Evolutionary conservation across 92 coral and sea anemone genomes (phyloP).

Genomic region (Plumapathes pennacea): DNA sequence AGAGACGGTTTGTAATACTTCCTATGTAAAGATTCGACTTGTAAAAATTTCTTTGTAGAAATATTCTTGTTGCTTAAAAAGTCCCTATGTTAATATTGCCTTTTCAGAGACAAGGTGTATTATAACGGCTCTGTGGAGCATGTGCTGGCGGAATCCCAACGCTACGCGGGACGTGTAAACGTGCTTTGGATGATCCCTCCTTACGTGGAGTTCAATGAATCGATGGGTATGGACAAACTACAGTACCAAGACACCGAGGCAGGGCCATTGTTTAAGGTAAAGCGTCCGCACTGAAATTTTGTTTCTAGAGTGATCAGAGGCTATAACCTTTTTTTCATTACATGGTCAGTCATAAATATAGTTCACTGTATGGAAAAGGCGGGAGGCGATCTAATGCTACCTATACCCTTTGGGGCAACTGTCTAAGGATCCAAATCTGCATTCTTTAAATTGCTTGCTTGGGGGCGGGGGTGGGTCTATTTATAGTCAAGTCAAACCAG

Average conservation of each 20-base stretch:
- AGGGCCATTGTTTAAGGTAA: conserved; percentile 76
- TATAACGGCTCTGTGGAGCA: conserved; percentile 77
- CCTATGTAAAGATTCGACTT: neutral
- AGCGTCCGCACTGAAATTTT: too few relatives aligned
- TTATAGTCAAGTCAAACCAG: too few relatives aligned
- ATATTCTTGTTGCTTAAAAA: neutral
- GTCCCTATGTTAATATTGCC: neutral
- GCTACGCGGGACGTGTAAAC: conserved; percentile 62
- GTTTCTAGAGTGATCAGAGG: too few relatives aligned
- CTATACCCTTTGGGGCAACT: too few relatives aligned
- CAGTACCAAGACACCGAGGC: neutral
- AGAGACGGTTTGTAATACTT: neutral
- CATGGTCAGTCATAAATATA: too few relatives aligned
- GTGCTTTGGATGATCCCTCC: conserved; percentile 88
- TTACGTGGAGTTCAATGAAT: conserved; percentile 40
- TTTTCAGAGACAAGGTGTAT: conserved; percentile 62
- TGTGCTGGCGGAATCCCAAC: conserved; percentile 55
- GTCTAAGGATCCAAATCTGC: too few relatives aligned
- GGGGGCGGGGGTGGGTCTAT: too few relatives aligned
- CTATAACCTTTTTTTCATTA: too few relatives aligned
- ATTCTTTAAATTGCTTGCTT: too few relatives aligned
- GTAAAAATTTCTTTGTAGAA: neutral
- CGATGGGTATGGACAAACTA: conserved; percentile 1
- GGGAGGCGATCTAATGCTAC: too few relatives aligned
- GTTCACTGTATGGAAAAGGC: too few relatives aligned